Conservation (phyloP, 2,113 vertebrate species). For the Meriones unguiculatus region DNA sequence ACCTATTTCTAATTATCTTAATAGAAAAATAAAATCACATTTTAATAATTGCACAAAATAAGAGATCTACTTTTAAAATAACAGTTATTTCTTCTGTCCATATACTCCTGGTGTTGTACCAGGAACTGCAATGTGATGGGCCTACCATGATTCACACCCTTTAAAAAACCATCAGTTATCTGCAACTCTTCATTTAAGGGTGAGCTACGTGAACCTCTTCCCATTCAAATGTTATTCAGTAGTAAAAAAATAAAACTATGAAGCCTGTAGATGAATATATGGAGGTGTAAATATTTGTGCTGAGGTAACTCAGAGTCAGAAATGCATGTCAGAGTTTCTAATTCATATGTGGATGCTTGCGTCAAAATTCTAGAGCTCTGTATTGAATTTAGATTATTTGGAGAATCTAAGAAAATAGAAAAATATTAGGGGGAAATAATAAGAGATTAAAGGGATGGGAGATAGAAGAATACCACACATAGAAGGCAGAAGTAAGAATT, state of each 20-base stretch:
- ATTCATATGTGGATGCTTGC: neutral
- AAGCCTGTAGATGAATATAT: neutral
- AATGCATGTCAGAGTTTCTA: neutral
- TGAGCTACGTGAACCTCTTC: neutral
- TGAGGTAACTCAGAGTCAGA: neutral
- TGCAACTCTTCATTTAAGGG: neutral
- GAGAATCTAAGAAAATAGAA: neutral
- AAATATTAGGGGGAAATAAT: neutral
- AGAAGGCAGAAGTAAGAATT: neutral
- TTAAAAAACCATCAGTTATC: neutral
- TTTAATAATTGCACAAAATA: neutral
- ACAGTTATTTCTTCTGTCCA: neutral
- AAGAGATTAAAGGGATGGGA: neutral
- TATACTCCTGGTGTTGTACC: neutral
- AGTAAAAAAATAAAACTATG: neutral
- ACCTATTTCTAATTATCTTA: neutral
- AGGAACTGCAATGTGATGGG: neutral
- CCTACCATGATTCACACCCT: neutral
- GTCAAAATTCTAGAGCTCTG: neutral
- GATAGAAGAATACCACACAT: neutral
- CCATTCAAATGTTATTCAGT: neutral
- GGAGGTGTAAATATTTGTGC: neutral
- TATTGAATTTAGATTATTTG: neutral
- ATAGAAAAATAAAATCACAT: neutral
- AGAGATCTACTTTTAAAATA: neutral